Evolutionary conservation across 2,797 vertebrate species (phyloP), one percentile per base, ranked within the genome.

Genomic region (Mycteria americana): DNA sequence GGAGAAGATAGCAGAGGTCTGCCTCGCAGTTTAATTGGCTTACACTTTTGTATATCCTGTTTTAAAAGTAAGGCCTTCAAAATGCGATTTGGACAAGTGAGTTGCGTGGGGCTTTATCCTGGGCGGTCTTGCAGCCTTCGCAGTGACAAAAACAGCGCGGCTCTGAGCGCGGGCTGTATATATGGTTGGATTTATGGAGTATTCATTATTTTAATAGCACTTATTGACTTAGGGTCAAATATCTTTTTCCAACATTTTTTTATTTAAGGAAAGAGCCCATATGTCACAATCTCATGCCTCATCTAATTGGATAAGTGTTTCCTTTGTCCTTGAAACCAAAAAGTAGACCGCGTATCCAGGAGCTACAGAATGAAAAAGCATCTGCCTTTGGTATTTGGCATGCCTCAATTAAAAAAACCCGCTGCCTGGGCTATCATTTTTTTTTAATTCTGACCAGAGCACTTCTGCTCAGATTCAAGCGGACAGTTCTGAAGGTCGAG

Each of bases 251-350:
- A 95, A 59, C 68, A 28, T 75, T 92, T 96, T 96, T 95, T 95
- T 96, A 68, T 93, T 87, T 96, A 89, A 97, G 93, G 97, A 72
- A 96, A 92, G 88, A 96, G 77, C 95, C 82, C 56, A 81, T 96
- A 94, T 95, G 87, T 96, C 97, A 97, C 92, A 92, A 96, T 95
- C 94, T 97, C 93, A 95, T 94, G 94, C 96, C 88, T 96, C 91
- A 87, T 97, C 96, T 98, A 98, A 98, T 97, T 97, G 96, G 93
- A 90, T 95, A 95, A 98, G 95, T 95, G 96, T 93, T 97, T 97
- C 88, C 95, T 97, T 97, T 97, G 96, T 97, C 97, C 96, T 98
- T 97, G 97, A 97, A 98, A 96, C 92, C 67, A 35, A 92, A 91
- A 97, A 97, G 93, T 92, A 95, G 93, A 95, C 89, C 41, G 82